Conservation (phyloP, 2,113 vertebrate genomes). For the Ascaphus truei region DNA sequence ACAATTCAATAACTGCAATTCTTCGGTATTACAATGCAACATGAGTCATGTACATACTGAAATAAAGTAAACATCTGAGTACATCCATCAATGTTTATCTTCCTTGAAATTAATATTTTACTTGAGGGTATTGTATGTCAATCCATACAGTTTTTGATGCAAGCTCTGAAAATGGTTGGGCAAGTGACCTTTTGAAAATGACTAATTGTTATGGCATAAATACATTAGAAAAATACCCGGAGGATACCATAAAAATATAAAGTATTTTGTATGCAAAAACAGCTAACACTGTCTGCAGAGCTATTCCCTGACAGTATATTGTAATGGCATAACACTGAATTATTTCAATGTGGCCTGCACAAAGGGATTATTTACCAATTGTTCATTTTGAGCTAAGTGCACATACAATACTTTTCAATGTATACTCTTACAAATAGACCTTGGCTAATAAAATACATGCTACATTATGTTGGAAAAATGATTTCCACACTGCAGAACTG, state of each 20-base stretch:
- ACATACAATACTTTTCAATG: neutral
- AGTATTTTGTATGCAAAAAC: neutral
- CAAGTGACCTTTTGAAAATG: neutral
- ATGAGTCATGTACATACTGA: no score
- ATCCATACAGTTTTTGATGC: neutral
- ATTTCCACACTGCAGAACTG: no score
- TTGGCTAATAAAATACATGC: neutral
- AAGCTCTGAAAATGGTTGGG: neutral
- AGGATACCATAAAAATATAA: neutral
- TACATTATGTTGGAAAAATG: no score
- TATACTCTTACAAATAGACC: neutral
- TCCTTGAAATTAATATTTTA: no score
- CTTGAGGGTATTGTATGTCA: neutral
- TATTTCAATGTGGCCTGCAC: constrained; percentile 5
- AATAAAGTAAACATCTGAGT: no score
- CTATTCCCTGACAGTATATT: neutral
- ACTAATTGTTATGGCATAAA: neutral
- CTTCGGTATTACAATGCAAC: no score
- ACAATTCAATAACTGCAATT: no score
- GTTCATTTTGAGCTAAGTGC: neutral
- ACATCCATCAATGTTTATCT: no score
- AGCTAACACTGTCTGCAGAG: neutral
- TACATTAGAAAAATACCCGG: neutral
- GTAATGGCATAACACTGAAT: neutral
- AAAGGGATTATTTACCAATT: neutral